These are phyloP conservation scores for Drosophila vallismaia DNA, from an alignment of 2,888 invertebrate genomes.

Conservation along the genomic window DNA sequence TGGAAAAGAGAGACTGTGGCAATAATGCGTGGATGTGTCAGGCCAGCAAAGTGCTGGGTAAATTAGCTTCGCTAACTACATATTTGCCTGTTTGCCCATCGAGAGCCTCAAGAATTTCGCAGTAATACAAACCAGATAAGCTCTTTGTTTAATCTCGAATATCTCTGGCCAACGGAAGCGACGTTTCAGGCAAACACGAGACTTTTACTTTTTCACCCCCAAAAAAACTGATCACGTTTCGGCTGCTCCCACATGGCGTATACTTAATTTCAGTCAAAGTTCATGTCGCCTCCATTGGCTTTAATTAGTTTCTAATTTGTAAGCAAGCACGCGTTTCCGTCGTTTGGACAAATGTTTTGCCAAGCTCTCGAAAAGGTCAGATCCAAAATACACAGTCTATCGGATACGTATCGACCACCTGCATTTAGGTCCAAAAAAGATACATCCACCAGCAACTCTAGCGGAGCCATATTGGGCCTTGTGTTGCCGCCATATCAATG, in stretches of 20 bases:
- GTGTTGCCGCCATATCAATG: constrained; percentile 68
- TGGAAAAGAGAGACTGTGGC: background rate
- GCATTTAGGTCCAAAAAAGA: constrained; percentile 41
- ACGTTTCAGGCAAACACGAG: constrained; percentile 41
- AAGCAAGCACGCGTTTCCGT: constrained; percentile 69
- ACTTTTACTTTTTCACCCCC: constrained; percentile 9
- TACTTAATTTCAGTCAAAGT: constrained; percentile 58
- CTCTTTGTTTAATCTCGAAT: constrained; percentile 19
- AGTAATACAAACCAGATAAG: constrained; percentile 49
- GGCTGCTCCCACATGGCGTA: constrained; percentile 46
- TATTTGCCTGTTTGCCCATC: constrained; percentile 60
- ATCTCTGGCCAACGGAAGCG: constrained; percentile 60
- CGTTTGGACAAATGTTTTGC: constrained; percentile 75
- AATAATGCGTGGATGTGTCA: constrained; percentile 65
- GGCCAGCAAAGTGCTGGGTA: constrained; percentile 75
- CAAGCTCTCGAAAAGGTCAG: constrained; percentile 72
- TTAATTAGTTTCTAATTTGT: constrained; percentile 63
- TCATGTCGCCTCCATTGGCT: constrained; percentile 30
- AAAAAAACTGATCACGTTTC: constrained; percentile 35
- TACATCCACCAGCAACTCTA: constrained; percentile 9
- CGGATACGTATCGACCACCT: constrained; percentile 50
- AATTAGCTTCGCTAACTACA: constrained; percentile 68
- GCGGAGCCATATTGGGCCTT: constrained; percentile 43
- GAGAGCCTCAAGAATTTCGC: constrained; percentile 66
- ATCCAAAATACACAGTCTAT: constrained; percentile 37